A percentile compares a stretch with the other conserved stretches of the same genome.
Evolutionary conservation across 2,888 invertebrate species (phyloP).

Genomic region (Nycteola revayana): DNA sequence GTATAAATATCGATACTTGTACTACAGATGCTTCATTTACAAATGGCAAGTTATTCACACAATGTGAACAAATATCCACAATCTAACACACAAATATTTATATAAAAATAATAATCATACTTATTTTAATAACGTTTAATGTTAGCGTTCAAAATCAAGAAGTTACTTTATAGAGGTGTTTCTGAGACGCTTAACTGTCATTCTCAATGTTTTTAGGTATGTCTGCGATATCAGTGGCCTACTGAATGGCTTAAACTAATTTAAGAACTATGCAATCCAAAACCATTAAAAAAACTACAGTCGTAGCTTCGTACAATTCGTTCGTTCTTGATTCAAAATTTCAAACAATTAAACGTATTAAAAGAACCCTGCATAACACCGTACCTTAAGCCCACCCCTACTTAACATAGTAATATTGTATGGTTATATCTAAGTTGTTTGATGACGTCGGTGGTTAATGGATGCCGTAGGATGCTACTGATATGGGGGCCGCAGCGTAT

Average conservation of each 20-base stretch:
- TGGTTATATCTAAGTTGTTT: constrained; percentile 3
- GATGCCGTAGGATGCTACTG: constrained; percentile 35
- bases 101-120: constrained; percentile 16
- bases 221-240: too few species aligned
- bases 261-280: too few species aligned
- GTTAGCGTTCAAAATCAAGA: background rate
- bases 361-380: constrained; percentile 9
- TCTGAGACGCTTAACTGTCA: too few species aligned
- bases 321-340: constrained; percentile 4
- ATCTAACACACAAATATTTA: constrained; percentile 12
- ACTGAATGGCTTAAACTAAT: too few species aligned
- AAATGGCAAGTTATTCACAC: constrained; percentile 39
- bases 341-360: constrained; percentile 1
- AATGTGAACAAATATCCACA: constrained; percentile 35
- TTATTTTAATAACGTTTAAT: constrained; percentile 5
- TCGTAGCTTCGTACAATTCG: too few species aligned
- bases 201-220: too few species aligned
- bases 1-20: constrained; percentile 42
- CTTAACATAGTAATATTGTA: constrained; percentile 17
- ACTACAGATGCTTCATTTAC: constrained; percentile 54
- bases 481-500: constrained; percentile 27
- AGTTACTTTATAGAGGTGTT: too few species aligned
- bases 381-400: constrained; percentile 7
- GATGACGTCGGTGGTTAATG: constrained; percentile 19
- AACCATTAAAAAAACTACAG: too few species aligned